Evolutionary conservation across 2,797 vertebrate species (phyloP).

Genomic region (Macropus fuliginosus): DNA sequence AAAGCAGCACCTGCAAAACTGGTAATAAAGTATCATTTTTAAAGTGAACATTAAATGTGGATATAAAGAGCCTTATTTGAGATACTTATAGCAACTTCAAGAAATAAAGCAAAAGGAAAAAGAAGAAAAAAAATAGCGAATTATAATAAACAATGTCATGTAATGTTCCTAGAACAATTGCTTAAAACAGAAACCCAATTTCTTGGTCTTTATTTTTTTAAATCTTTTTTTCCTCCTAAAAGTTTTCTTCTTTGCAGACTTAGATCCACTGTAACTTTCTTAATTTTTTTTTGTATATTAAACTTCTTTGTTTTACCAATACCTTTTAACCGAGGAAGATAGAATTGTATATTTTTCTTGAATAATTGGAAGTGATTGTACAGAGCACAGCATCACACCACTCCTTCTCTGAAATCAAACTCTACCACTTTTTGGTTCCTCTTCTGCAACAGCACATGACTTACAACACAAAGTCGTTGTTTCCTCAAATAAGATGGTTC

Average conservation of each 20-base stretch:
- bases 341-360: neutral
- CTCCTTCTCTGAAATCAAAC: conserved; percentile 14
- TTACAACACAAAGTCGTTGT: neutral
- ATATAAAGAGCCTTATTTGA: neutral
- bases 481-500: neutral
- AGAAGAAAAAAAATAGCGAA: neutral
- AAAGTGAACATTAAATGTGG: conserved; percentile 38
- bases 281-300: conserved; percentile 2
- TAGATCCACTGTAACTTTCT: conserved; percentile 12
- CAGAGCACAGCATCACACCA: conserved; percentile 12
- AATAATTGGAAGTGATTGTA: neutral
- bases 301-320: neutral
- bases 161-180: neutral
- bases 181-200: conserved; percentile 28
- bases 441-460: neutral
- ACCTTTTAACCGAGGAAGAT: neutral
- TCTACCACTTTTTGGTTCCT: neutral
- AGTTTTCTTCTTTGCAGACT: conserved; percentile 53
- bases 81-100: conserved; percentile 53
- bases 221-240: neutral
- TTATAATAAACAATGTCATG: rapidly evolving
- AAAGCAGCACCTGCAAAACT: neutral
- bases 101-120: conserved; percentile 13
- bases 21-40: neutral
- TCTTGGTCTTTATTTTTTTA: conserved; percentile 46